Evolutionary conservation across 2,113 vertebrate genomes (phyloP).

Genomic region (Prunella himalayana): DNA sequence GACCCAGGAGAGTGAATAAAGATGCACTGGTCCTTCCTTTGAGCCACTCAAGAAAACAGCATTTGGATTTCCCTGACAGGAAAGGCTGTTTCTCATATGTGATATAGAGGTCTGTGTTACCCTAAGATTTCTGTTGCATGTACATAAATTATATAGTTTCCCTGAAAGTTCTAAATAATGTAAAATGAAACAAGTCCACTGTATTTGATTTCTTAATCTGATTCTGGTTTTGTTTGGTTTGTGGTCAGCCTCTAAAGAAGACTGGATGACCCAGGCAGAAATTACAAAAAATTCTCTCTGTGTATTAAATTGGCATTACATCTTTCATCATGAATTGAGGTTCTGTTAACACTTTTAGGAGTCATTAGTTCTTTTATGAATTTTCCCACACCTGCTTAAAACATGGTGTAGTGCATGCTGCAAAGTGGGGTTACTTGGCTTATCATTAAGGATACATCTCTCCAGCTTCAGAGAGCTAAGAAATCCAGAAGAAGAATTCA

Average conservation of each 20-base stretch:
- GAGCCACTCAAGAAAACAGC: background rate
- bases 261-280: constrained; percentile 25
- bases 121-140: background rate
- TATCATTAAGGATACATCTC: background rate
- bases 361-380: constrained; percentile 39
- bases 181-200: constrained; percentile 21
- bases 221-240: constrained; percentile 66
- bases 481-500: background rate
- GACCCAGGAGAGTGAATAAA: background rate
- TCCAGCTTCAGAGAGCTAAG: background rate
- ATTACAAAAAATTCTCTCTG: background rate
- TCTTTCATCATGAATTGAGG: constrained; percentile 59
- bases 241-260: constrained; percentile 16
- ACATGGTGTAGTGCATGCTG: background rate
- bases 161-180: constrained; percentile 10
- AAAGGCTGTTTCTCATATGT: background rate
- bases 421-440: background rate
- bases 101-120: background rate
- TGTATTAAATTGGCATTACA: constrained; percentile 28
- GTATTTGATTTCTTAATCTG: constrained; percentile 26
- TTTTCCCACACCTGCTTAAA: constrained; percentile 50
- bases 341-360: constrained; percentile 39
- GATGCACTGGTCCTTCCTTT: background rate
- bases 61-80: background rate
- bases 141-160: constrained; percentile 26